A percentile compares a stretch with the other conserved stretches of the same genome.
phyloP scores from a whole-genome alignment of 2,113 vertebrate genomes.

The Pardalotus punctatus region DNA sequence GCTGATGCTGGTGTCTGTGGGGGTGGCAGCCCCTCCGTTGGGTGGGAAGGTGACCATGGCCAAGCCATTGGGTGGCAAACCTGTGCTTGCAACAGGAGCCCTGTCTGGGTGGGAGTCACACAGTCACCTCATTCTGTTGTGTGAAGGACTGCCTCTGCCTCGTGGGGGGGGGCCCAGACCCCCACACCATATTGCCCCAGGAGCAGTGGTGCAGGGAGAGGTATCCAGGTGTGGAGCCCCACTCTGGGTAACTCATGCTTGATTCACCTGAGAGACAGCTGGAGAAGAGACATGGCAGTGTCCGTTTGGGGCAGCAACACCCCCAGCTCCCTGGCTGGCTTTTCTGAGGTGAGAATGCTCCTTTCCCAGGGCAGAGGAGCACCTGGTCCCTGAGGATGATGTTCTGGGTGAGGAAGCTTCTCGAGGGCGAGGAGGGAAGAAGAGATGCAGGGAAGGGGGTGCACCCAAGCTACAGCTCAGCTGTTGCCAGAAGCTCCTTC shows the following conservation, averaged over 20 bases:
- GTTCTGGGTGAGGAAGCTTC: background rate
- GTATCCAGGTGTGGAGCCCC: background rate
- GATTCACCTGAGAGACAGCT: fast-evolving
- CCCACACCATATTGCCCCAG: fast-evolving
- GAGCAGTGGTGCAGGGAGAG: background rate
- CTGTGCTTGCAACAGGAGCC: background rate
- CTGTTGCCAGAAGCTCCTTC: background rate
- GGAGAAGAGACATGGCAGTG: background rate
- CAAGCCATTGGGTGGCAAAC: background rate
- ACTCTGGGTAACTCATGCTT: background rate
- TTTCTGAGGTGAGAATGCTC: background rate
- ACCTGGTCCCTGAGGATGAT: fast-evolving
- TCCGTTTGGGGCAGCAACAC: background rate
- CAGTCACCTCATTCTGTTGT: background rate
- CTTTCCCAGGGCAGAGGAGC: background rate
- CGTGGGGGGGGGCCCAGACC: too few species aligned
- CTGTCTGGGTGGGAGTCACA: background rate
- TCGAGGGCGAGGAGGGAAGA: background rate
- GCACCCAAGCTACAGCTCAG: background rate
- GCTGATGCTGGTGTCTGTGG: background rate
- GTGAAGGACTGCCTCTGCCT: background rate
- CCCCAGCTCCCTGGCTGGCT: background rate
- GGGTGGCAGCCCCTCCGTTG: fast-evolving
- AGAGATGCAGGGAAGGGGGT: background rate
- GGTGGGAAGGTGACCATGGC: background rate